Evolutionary conservation across 1,140 invertebrate genomes (phyloP).

Genomic region (Heliconius nattereri): DNA sequence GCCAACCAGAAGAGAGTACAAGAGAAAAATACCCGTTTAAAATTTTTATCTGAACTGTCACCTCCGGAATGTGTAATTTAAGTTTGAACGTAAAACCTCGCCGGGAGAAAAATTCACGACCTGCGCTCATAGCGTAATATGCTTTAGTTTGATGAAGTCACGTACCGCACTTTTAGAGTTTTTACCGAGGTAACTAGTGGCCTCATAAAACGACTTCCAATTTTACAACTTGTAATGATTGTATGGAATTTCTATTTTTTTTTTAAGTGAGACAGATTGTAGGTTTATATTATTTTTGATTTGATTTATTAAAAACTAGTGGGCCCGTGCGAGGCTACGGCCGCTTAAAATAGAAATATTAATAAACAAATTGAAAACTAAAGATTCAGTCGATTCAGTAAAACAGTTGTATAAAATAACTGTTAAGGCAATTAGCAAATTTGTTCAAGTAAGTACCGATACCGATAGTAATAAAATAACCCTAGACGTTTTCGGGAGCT

Average conservation of each 20-base stretch:
- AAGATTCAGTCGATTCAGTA: no score
- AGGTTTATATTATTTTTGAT: background rate
- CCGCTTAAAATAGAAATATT: no score
- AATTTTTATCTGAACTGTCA: constrained; percentile 67
- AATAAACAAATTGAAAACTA: no score
- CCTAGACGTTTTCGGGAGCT: no score
- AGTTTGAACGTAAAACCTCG: constrained; percentile 72
- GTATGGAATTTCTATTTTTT: background rate
- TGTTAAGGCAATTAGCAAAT: no score
- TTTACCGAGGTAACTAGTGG: constrained; percentile 42
- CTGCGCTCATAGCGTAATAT: constrained; percentile 53
- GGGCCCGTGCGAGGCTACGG: no score
- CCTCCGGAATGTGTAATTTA: constrained; percentile 67
- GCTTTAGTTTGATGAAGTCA: constrained; percentile 68
- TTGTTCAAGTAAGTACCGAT: no score
- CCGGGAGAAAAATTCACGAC: constrained; percentile 64
- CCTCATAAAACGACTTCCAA: constrained; percentile 30
- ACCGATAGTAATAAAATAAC: no score
- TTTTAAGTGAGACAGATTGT: background rate
- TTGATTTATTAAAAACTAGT: background rate
- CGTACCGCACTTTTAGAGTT: constrained; percentile 50
- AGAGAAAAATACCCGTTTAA: constrained; percentile 55
- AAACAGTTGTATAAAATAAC: no score
- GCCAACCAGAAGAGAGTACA: constrained; percentile 16
- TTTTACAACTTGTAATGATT: constrained; percentile 14